Conservation (phyloP, 2,113 vertebrate genomes). For the Coracopsis vasa region DNA sequence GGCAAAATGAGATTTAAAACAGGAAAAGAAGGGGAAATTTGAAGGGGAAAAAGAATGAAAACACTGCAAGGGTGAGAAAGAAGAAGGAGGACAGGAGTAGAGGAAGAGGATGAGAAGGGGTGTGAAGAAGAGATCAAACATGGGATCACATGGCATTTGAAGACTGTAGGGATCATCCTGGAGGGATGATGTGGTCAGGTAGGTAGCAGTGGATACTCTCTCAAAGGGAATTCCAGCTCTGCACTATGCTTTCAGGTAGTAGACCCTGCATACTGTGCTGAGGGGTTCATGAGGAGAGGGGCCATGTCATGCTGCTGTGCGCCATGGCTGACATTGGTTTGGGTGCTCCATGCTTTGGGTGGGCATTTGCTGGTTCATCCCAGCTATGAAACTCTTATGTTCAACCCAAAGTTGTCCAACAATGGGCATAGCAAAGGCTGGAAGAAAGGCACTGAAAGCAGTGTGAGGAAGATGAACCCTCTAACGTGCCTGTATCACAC, state of each 20-base stretch:
- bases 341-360: accelerated
- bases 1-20: neutral
- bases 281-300: neutral
- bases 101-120: neutral
- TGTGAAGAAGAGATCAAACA: neutral
- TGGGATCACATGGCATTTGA: accelerated
- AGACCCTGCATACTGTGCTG: neutral
- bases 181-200: neutral
- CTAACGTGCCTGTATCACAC: neutral
- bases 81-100: neutral
- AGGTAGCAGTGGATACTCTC: neutral
- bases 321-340: neutral
- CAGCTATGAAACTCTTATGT: neutral
- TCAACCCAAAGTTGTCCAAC: neutral
- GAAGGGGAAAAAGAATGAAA: neutral
- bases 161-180: neutral
- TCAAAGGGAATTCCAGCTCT: neutral
- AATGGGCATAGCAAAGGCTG: neutral
- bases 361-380: neutral
- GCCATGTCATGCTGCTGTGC: accelerated
- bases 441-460: neutral
- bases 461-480: neutral
- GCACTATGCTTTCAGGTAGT: neutral
- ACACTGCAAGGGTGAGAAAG: neutral
- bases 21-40: neutral